A percentile compares a stretch with the other conserved stretches of the same genome.
Conservation (phyloP, 2,113 vertebrate species). For the Pogona vitticeps region DNA sequence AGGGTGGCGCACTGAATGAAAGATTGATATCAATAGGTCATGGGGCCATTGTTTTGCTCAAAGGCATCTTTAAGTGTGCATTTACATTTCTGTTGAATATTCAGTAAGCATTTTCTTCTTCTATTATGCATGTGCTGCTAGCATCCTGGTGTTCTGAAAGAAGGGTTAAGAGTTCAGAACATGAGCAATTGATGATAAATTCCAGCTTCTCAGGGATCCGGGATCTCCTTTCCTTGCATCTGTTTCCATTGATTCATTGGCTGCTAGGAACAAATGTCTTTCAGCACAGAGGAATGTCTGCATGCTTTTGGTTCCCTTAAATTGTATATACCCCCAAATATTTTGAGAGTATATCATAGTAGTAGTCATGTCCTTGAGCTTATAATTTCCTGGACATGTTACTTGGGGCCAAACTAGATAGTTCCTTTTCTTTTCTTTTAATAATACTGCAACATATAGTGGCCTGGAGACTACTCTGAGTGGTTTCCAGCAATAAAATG, state of each 20-base stretch:
- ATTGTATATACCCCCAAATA: neutral
- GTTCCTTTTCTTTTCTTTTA: too few species aligned
- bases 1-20: slow-evolving; percentile 24
- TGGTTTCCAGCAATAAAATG: too few species aligned
- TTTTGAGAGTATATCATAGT: neutral
- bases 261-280: neutral
- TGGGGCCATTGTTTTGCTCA: neutral
- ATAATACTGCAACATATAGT: too few species aligned
- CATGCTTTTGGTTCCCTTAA: neutral
- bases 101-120: slow-evolving; percentile 27
- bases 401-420: neutral
- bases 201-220: neutral
- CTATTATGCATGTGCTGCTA: slow-evolving; percentile 30
- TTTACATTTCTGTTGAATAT: slow-evolving; percentile 36
- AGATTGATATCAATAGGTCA: neutral
- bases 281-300: neutral
- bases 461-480: too few species aligned
- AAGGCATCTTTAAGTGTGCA: slow-evolving; percentile 10
- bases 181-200: slow-evolving; percentile 18
- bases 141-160: slow-evolving; percentile 24
- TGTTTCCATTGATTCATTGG: slow-evolving; percentile 35
- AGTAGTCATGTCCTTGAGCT: neutral
- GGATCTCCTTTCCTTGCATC: neutral
- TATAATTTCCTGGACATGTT: neutral
- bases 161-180: slow-evolving; percentile 33